phyloP scores from a whole-genome alignment of 2,888 invertebrate genomes.

The Agrypnus murinus region DNA sequence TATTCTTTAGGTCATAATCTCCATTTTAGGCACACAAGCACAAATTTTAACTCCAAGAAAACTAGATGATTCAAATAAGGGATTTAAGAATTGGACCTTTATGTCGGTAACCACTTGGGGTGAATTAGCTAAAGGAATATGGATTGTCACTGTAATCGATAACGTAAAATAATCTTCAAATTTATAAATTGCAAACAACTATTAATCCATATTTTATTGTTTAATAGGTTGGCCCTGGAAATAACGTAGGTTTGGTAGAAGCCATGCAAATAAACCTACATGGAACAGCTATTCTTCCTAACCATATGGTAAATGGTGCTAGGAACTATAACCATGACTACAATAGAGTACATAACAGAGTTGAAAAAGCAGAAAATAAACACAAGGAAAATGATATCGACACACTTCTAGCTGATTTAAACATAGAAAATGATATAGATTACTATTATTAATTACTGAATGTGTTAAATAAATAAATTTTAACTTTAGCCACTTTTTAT shows the following conservation, averaged over 20 bases:
- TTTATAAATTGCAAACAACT: too few relatives aligned
- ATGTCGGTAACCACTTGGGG: conserved; percentile 95
- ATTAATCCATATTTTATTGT: not conserved
- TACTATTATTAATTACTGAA: conserved; percentile 15
- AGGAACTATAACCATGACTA: conserved; percentile 74
- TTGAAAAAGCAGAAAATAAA: conserved; percentile 8
- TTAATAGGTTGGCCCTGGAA: conserved; percentile 68
- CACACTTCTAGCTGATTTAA: conserved; percentile 1
- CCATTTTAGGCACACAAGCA: conserved; percentile 78
- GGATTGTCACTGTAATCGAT: conserved; percentile 75
- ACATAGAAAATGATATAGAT: not conserved
- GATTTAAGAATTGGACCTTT: conserved; percentile 89
- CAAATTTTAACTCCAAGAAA: conserved; percentile 82
- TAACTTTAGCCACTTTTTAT: too few relatives aligned
- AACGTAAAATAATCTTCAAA: conserved; percentile 67
- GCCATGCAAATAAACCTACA: conserved; percentile 79
- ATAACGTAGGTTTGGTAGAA: conserved; percentile 77
- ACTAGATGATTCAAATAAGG: conserved; percentile 80
- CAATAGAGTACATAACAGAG: conserved; percentile 62
- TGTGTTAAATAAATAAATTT: too few relatives aligned
- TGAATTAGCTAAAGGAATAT: conserved; percentile 83
- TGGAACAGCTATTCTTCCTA: conserved; percentile 80
- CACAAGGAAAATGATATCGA: conserved; percentile 1
- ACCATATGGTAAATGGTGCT: conserved; percentile 76
- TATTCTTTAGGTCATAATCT: conserved; percentile 3